Evolutionary conservation across 2,797 vertebrate species (phyloP).

Genomic region (Iguana delicatissima): DNA sequence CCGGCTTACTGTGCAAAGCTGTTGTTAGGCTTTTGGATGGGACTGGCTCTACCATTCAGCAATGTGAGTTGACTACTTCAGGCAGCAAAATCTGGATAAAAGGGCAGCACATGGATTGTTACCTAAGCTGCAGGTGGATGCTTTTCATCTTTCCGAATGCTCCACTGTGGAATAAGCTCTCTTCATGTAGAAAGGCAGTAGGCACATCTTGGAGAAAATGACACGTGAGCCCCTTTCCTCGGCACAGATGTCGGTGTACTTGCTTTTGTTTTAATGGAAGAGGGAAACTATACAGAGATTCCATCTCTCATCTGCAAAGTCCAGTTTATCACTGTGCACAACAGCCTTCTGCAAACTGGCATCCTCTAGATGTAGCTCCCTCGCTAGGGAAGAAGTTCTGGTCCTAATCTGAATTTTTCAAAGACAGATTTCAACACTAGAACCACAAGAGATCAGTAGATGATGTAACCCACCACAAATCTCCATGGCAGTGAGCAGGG

Average conservation of each 20-base stretch:
- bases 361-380: no score
- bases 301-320: no score
- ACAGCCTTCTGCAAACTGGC: no score
- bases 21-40: background rate
- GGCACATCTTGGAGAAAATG: background rate
- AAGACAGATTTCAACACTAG: background rate
- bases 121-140: background rate
- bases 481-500: constrained; percentile 11
- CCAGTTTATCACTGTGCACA: no score
- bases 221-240: background rate
- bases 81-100: background rate
- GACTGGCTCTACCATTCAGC: background rate
- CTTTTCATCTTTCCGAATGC: background rate
- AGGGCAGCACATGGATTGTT: background rate
- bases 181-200: background rate
- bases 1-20: background rate
- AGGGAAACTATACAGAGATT: no score
- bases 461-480: background rate
- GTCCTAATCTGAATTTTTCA: background rate
- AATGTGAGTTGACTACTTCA: no score
- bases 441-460: background rate
- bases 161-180: background rate
- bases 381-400: background rate
- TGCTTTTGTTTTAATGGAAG: no score
- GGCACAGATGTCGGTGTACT: no score